Percentiles rank a stretch among this genome's conserved stretches.
Conservation (phyloP, 2,797 vertebrate genomes). For the Myotis daubentonii region DNA sequence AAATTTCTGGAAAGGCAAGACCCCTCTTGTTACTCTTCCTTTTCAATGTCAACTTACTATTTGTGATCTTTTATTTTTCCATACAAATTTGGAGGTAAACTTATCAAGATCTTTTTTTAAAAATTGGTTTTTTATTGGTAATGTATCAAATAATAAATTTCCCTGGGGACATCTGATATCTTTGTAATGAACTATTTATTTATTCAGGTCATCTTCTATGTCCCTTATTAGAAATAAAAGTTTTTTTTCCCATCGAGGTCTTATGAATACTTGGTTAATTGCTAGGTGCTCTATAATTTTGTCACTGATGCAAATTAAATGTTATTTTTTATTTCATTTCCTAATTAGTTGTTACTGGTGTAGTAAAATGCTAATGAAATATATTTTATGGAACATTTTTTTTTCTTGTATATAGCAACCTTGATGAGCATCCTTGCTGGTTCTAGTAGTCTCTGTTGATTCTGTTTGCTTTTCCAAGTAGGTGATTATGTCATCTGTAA, state of each 20-base stretch:
- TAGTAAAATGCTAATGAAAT: too few species aligned
- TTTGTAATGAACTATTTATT: not conserved
- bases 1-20: not conserved
- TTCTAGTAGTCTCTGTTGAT: not conserved
- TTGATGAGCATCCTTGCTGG: not conserved
- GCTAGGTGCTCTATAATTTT: conserved; percentile 25
- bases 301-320: conserved; percentile 2
- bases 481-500: not conserved
- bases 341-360: not conserved
- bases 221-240: not conserved
- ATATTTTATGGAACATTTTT: too few species aligned
- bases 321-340: not conserved
- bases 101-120: not conserved
- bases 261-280: conserved; percentile 14
- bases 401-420: not conserved
- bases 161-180: not conserved
- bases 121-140: not conserved
- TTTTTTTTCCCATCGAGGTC: not conserved
- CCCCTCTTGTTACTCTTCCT: not conserved
- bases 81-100: not conserved
- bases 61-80: not conserved
- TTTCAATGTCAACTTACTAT: not conserved
- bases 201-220: not conserved
- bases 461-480: not conserved
- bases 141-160: not conserved